Evolutionary conservation across 2,113 vertebrate species (phyloP).

Genomic region (Hydrochoerus hydrochaeris): DNA sequence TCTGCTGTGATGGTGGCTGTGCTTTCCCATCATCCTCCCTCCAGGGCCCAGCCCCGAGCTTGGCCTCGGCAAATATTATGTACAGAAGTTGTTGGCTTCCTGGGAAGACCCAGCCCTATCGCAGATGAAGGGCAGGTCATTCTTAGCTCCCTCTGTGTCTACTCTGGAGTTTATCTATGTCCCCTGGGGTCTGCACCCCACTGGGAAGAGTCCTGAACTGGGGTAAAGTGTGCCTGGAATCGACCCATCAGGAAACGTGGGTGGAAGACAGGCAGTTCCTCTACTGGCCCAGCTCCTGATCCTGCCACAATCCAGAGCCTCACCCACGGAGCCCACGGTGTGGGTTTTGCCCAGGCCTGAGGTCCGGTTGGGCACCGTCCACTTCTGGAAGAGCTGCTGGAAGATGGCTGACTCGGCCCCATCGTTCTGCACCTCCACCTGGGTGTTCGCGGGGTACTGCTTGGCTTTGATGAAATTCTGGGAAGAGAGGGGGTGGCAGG

Average conservation of each 20-base stretch:
- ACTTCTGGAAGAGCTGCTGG: conserved; percentile 93
- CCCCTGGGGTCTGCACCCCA: neutral
- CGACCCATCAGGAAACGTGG: accelerated
- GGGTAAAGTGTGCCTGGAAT: neutral
- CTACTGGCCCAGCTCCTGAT: neutral
- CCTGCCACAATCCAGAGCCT: conserved; percentile 39
- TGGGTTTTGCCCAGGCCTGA: conserved; percentile 88
- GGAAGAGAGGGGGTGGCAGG: neutral
- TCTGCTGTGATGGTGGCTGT: neutral
- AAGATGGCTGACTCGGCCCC: conserved; percentile 90
- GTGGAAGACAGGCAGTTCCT: neutral
- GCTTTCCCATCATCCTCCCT: neutral
- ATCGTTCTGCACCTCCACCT: conserved; percentile 89
- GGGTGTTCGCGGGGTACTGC: conserved; percentile 87
- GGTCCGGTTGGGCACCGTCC: conserved; percentile 86
- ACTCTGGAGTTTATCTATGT: neutral
- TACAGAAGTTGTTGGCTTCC: neutral
- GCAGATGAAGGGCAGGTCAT: neutral
- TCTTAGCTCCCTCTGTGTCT: neutral
- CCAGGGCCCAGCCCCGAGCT: neutral
- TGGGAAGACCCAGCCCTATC: neutral
- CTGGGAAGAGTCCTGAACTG: neutral
- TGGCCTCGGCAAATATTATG: neutral
- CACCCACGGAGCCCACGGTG: conserved; percentile 89
- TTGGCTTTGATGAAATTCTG: conserved; percentile 94